Evolutionary conservation across 2,888 invertebrate genomes (phyloP).

Genomic region (Drosophila mettleri): DNA sequence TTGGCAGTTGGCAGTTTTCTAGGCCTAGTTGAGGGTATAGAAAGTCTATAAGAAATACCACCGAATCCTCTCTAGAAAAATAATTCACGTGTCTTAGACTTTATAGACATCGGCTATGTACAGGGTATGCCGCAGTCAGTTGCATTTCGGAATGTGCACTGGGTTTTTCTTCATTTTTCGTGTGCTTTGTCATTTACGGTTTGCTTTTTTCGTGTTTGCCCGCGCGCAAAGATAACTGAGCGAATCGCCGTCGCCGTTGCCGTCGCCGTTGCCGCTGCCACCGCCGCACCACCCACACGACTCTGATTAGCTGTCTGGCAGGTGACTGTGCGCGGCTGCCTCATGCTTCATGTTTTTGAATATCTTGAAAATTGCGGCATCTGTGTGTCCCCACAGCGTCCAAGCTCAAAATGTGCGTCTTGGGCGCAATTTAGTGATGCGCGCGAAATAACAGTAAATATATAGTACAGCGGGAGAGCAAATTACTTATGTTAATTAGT

Average conservation of each 20-base stretch:
- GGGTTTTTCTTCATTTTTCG: slow-evolving; percentile 41
- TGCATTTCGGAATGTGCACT: neutral
- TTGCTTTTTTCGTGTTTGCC: slow-evolving; percentile 58
- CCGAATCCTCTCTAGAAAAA: no score
- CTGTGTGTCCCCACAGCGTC: slow-evolving; percentile 17
- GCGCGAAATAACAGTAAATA: slow-evolving; percentile 22
- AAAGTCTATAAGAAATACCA: no score
- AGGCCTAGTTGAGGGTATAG: no score
- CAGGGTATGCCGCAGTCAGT: slow-evolving; percentile 5
- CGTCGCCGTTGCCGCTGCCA: no score
- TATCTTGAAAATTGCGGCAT: slow-evolving; percentile 46
- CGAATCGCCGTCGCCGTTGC: slow-evolving; percentile 21
- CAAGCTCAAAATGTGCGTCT: slow-evolving; percentile 48
- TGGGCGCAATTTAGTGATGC: slow-evolving; percentile 45
- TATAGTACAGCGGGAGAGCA: slow-evolving; percentile 17
- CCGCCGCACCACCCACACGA: slow-evolving; percentile 28
- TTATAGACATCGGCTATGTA: no score
- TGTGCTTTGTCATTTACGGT: slow-evolving; percentile 40
- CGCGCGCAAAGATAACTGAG: slow-evolving; percentile 63
- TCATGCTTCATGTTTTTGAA: slow-evolving; percentile 34
- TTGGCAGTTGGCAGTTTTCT: no score
- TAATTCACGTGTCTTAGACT: no score
- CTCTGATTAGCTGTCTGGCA: slow-evolving; percentile 52
- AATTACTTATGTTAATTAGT: slow-evolving; percentile 81
- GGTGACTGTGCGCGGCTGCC: slow-evolving; percentile 25